A percentile compares a stretch with the other conserved stretches of the same genome.
Evolutionary conservation across 2,113 vertebrate species (phyloP).

Genomic region (Pseudorectes ferrugineus): DNA sequence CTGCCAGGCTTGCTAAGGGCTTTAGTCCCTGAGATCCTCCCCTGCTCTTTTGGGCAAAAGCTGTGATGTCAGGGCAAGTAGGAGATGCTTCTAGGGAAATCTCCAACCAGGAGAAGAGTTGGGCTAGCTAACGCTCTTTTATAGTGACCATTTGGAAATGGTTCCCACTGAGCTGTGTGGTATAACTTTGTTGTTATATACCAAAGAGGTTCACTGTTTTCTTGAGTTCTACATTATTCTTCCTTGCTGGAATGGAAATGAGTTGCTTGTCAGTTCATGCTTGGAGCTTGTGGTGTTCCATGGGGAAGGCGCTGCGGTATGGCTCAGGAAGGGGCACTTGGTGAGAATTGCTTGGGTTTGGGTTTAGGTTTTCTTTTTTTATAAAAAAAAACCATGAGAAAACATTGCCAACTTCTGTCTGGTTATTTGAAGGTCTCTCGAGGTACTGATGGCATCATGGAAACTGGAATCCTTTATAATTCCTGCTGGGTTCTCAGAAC

Average conservation of each 20-base stretch:
- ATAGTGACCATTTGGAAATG: conserved; percentile 12
- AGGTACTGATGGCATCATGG: not conserved
- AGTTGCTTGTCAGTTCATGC: not conserved
- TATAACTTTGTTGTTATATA: conserved; percentile 47
- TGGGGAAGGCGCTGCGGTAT: not conserved
- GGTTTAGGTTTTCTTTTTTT: not conserved
- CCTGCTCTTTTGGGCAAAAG: not conserved
- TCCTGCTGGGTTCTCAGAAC: not conserved
- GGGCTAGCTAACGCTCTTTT: not conserved
- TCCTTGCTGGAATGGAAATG: not conserved
- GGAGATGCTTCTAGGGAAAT: not conserved
- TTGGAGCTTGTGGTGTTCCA: not conserved
- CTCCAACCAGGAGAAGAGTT: not conserved
- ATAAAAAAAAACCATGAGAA: not conserved
- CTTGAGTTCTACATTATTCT: not conserved
- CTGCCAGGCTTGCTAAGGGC: not conserved
- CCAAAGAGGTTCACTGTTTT: conserved; percentile 71
- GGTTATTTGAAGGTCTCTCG: not conserved
- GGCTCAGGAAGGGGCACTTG: not conserved
- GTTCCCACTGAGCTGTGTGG: conserved; percentile 30
- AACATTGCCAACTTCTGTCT: not conserved
- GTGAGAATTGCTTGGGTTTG: not conserved
- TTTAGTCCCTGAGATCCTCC: not conserved
- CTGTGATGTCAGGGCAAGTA: not conserved
- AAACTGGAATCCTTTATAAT: not conserved